phyloP scores from a whole-genome alignment of 2,797 vertebrate genomes.

The Astyanax mexicanus region DNA sequence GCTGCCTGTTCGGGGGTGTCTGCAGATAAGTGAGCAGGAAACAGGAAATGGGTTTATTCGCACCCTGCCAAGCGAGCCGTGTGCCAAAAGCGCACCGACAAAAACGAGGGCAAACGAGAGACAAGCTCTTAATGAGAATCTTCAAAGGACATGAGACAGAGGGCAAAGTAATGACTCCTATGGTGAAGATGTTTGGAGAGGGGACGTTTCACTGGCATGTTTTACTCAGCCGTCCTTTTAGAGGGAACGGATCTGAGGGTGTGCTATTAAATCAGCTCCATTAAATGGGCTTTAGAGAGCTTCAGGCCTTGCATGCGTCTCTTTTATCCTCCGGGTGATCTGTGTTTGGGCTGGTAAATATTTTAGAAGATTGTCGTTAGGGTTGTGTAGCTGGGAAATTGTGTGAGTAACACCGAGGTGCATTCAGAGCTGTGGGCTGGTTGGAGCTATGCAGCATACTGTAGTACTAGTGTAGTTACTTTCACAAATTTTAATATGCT shows the following conservation, averaged over 20 bases:
- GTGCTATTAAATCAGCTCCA: constrained; percentile 29
- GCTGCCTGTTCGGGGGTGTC: constrained; percentile 27
- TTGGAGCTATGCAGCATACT: no score
- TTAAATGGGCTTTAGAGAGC: constrained; percentile 29
- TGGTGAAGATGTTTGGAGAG: constrained; percentile 30
- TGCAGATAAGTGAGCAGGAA: constrained; percentile 39
- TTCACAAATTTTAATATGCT: no score
- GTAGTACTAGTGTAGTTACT: no score
- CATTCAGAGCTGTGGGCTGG: no score
- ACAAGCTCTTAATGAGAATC: constrained; percentile 53
- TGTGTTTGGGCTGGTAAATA: constrained; percentile 12
- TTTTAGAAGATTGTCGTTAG: constrained; percentile 24
- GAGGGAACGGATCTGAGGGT: constrained; percentile 32
- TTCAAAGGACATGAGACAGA: constrained; percentile 52
- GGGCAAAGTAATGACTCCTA: constrained; percentile 48
- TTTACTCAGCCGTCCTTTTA: constrained; percentile 29
- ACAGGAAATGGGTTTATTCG: constrained; percentile 59
- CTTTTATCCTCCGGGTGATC: constrained; percentile 21
- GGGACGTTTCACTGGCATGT: constrained; percentile 38
- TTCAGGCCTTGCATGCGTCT: neutral
- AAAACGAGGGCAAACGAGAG: constrained; percentile 38
- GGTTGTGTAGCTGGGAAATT: constrained; percentile 8
- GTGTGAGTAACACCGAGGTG: neutral
- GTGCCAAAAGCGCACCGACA: constrained; percentile 44
- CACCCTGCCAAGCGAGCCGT: constrained; percentile 1